phyloP scores from a whole-genome alignment of 2,888 invertebrate genomes.

The Belgica antarctica region DNA sequence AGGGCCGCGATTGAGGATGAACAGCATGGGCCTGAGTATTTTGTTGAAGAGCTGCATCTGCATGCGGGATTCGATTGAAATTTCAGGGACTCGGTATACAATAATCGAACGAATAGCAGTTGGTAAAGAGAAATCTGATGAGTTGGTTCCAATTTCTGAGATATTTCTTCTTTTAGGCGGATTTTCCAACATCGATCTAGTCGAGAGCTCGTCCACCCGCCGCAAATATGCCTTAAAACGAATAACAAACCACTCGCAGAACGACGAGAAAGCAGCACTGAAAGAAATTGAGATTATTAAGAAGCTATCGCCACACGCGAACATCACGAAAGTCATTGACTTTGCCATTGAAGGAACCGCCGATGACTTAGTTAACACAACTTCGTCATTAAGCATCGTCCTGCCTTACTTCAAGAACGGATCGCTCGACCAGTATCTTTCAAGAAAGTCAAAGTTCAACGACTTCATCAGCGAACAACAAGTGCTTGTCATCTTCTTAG shows the following conservation, averaged over 20 bases:
- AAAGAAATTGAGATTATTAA: conserved; percentile 73
- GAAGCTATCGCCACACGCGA: conserved; percentile 67
- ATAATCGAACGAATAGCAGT: conserved; percentile 38
- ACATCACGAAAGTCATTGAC: conserved; percentile 71
- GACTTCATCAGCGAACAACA: conserved; percentile 65
- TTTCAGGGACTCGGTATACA: conserved; percentile 29
- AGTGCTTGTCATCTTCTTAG: conserved; percentile 67
- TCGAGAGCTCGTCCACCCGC: conserved; percentile 65
- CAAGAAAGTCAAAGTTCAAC: conserved; percentile 59
- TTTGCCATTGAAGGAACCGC: conserved; percentile 64
- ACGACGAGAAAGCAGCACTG: conserved; percentile 70
- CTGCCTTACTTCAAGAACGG: conserved; percentile 78
- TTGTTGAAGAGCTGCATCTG: conserved; percentile 34
- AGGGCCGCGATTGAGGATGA: no score
- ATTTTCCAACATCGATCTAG: conserved; percentile 75
- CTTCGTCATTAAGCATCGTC: conserved; percentile 70
- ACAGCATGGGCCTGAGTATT: conserved; percentile 29
- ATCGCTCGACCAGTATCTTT: conserved; percentile 69
- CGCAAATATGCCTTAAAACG: conserved; percentile 74
- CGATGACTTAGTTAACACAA: conserved; percentile 66
- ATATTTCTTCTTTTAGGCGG: conserved; percentile 64
- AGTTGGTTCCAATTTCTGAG: conserved; percentile 41
- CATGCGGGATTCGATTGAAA: conserved; percentile 27
- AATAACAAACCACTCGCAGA: conserved; percentile 74
- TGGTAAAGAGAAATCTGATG: conserved; percentile 42